A percentile compares a stretch with the other conserved stretches of the same genome.
Evolutionary conservation across 2,113 vertebrate genomes (phyloP).

Genomic region (Hipposideros armiger): DNA sequence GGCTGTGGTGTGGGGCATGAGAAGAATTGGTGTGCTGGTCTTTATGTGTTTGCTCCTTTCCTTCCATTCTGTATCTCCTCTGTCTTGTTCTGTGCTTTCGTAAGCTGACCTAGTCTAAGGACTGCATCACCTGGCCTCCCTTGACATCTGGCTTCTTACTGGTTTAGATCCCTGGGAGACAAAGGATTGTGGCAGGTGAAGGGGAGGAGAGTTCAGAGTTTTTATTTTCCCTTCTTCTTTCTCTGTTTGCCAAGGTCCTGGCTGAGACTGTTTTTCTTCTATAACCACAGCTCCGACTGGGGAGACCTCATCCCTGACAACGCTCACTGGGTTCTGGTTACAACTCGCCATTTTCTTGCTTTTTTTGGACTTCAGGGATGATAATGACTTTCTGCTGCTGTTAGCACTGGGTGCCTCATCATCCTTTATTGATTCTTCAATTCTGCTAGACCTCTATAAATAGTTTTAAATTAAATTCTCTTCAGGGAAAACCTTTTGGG

Average conservation of each 20-base stretch:
- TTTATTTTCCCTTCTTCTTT: neutral
- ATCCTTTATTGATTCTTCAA: neutral
- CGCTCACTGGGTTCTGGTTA: neutral
- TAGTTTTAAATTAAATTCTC: neutral
- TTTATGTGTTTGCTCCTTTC: neutral
- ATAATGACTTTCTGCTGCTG: neutral
- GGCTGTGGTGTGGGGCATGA: neutral
- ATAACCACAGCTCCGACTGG: neutral
- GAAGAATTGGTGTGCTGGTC: neutral
- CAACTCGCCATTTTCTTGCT: neutral
- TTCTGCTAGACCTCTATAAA: neutral
- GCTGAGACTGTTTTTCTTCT: neutral
- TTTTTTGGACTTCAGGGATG: neutral
- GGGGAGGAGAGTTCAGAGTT: neutral
- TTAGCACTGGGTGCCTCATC: neutral
- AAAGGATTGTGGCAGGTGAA: neutral
- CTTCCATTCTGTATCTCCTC: neutral
- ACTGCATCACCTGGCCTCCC: neutral
- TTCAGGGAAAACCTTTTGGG: neutral
- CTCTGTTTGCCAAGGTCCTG: neutral
- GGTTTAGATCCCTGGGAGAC: neutral
- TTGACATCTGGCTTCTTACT: neutral
- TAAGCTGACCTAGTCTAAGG: neutral
- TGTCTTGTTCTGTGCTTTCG: neutral
- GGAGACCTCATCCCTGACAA: neutral